Evolutionary conservation across 2,888 invertebrate genomes (phyloP).

Genomic region (Cantharis flavilabris): DNA sequence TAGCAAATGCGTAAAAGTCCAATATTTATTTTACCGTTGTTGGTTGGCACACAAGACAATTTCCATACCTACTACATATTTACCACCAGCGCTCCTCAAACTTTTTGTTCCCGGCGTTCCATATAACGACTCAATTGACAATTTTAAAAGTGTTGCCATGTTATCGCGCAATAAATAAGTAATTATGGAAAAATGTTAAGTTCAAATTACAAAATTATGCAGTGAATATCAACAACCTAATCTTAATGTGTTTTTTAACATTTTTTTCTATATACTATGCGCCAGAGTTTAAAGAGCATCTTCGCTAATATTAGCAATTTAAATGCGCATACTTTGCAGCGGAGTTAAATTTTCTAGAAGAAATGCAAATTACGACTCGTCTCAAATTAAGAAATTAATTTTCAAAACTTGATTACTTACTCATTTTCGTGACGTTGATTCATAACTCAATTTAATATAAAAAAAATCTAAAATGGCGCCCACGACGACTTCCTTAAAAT

Average conservation of each 20-base stretch:
- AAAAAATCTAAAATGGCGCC: neutral
- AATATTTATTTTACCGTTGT: slow-evolving; percentile 30
- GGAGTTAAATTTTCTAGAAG: neutral
- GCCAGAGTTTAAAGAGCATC: slow-evolving; percentile 8
- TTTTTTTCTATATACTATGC: slow-evolving; percentile 6
- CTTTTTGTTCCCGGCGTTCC: neutral
- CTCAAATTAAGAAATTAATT: slow-evolving; percentile 3
- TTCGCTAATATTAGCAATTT: slow-evolving; percentile 17
- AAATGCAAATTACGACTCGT: slow-evolving; percentile 10
- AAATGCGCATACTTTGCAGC: slow-evolving; percentile 7
- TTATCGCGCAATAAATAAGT: slow-evolving; percentile 6
- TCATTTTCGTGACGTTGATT: neutral
- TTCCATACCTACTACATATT: slow-evolving; percentile 11
- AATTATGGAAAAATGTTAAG: slow-evolving; percentile 7
- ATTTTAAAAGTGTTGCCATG: neutral
- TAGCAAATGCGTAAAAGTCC: slow-evolving; percentile 22
- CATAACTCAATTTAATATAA: neutral
- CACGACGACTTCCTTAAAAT: neutral
- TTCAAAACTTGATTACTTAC: slow-evolving; percentile 1
- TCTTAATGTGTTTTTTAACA: slow-evolving; percentile 11
- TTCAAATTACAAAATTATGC: slow-evolving; percentile 17
- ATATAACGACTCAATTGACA: neutral
- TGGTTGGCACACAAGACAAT: neutral
- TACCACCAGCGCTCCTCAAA: neutral
- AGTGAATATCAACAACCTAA: slow-evolving; percentile 6